Conservation (phyloP, 2,888 invertebrate species). For the Caenorhabditis sp. region DNA sequence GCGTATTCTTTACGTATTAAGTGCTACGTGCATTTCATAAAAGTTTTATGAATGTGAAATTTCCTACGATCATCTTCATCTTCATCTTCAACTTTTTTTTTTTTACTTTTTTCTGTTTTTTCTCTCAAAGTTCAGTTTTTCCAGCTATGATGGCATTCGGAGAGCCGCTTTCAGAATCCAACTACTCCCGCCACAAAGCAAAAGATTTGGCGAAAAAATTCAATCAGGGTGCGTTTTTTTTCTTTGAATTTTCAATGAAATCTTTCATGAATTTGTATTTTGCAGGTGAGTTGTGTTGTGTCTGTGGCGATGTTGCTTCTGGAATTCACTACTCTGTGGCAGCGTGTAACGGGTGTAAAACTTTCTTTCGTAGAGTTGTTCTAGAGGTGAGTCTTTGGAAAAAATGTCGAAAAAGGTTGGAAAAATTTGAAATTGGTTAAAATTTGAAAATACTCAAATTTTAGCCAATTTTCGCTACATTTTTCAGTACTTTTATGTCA, state of each 20-base stretch:
- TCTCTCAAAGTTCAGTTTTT: constrained; percentile 12
- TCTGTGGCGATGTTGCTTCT: constrained; percentile 78
- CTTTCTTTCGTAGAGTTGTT: constrained; percentile 80
- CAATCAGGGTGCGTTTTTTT: constrained; percentile 47
- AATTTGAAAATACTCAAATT: constrained; percentile 11
- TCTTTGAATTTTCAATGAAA: background rate
- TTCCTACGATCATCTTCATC: too few species aligned
- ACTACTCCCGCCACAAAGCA: constrained; percentile 44
- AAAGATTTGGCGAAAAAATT: constrained; percentile 60
- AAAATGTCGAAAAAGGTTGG: background rate
- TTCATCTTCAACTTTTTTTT: background rate
- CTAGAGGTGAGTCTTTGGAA: constrained; percentile 71
- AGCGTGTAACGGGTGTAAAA: constrained; percentile 79
- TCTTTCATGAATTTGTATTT: constrained; percentile 7
- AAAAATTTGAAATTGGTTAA: background rate
- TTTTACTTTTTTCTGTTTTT: background rate
- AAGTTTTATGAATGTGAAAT: constrained; percentile 25
- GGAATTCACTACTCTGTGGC: constrained; percentile 79
- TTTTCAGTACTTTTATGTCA: too few species aligned
- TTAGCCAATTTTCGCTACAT: too few species aligned
- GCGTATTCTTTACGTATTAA: background rate
- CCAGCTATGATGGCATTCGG: constrained; percentile 56
- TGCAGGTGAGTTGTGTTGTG: constrained; percentile 69
- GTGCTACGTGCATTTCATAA: background rate
- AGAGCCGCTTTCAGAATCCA: constrained; percentile 44